Evolutionary conservation across 2,888 invertebrate genomes (phyloP).

Genomic region (Nephrotoma appendiculata): DNA sequence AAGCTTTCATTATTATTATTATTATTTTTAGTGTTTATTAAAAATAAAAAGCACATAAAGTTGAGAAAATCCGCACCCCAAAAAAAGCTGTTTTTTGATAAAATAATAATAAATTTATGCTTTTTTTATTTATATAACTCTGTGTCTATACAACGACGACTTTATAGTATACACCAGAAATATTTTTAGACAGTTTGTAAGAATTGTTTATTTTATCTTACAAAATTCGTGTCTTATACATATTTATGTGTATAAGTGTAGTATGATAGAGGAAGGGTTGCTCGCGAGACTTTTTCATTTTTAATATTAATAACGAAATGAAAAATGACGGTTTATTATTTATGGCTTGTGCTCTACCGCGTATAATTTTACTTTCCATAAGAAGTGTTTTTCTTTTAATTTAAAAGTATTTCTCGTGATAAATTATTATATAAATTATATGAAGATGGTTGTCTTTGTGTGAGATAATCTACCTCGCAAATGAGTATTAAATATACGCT

Average conservation of each 20-base stretch:
- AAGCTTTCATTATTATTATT: not conserved
- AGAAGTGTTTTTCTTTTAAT: not conserved
- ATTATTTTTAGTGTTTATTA: not conserved
- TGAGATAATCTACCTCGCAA: not conserved
- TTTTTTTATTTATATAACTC: not conserved
- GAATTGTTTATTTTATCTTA: not conserved
- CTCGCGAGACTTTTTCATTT: not conserved
- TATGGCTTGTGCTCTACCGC: not conserved
- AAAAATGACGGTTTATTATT: not conserved
- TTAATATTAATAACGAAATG: not conserved
- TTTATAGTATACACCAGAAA: not conserved
- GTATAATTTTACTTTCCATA: not conserved
- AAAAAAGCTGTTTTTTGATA: not conserved
- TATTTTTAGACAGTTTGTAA: not conserved
- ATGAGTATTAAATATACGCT: not conserved
- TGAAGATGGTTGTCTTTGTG: not conserved
- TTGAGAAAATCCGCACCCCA: not conserved
- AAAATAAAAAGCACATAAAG: not conserved
- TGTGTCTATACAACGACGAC: not conserved
- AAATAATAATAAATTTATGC: not conserved
- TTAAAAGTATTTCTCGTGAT: not conserved
- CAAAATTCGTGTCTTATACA: not conserved
- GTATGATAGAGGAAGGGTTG: not conserved
- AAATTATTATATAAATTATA: not conserved
- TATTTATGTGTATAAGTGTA: too few species aligned